phyloP scores from a whole-genome alignment of 1,140 invertebrate genomes.

The Pemphigus obesinymphae region DNA sequence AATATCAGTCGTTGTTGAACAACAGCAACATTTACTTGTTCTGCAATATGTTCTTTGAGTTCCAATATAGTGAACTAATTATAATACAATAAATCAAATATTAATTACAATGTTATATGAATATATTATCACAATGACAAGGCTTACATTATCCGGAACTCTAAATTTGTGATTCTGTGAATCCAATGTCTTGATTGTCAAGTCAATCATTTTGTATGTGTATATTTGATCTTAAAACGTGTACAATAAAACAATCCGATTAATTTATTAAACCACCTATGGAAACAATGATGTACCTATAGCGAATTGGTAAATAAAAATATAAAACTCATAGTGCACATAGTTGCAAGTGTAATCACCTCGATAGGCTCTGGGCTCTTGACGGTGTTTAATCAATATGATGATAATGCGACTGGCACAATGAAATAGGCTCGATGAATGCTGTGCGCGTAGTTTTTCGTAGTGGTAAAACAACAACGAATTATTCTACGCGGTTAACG shows the following conservation, averaged over 20 bases:
- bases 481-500: background rate
- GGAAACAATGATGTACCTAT: background rate
- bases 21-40: conserved; percentile 68
- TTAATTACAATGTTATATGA: background rate
- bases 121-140: background rate
- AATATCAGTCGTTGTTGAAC: conserved; percentile 86
- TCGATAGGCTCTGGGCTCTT: background rate
- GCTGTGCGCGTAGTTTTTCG: background rate
- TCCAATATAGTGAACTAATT: conserved; percentile 76
- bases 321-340: background rate
- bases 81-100: conserved; percentile 43
- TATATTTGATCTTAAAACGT: background rate
- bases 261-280: background rate
- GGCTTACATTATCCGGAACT: conserved; percentile 80
- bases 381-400: conserved; percentile 19
- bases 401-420: background rate
- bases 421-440: background rate
- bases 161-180: conserved; percentile 81
- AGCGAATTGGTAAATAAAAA: background rate
- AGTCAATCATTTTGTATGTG: conserved; percentile 63
- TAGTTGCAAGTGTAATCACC: conserved; percentile 17
- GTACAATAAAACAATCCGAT: background rate
- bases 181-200: conserved; percentile 90
- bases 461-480: background rate
- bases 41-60: conserved; percentile 80